Evolutionary conservation across 2,888 invertebrate genomes (phyloP), one percentile per base, ranked within the genome.

Genomic region (Synanthedon tipuliformis): DNA sequence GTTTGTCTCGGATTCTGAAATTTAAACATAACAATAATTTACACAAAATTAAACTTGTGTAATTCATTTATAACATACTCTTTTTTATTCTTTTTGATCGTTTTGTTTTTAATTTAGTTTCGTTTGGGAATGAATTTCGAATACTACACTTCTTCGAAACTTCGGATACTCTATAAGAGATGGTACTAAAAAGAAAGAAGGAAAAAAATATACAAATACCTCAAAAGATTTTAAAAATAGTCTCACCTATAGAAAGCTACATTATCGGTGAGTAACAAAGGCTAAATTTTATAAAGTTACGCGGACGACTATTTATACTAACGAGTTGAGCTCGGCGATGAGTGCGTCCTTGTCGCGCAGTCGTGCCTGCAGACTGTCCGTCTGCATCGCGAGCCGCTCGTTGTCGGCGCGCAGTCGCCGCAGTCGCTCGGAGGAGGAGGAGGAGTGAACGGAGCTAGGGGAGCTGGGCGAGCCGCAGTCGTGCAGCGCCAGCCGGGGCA

Each of bases 281-380:
- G 23, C 5, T 23, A 45, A 7, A 13, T 13, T 45, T 45, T 1
- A 13, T 45, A 13, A n/a, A n/a, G 23, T 23, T 23, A 4, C 23
- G 23, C 5, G 23, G 1, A 23, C 23, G 23, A 23, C 5, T 23
- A 23, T 23, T 5, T 5, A 7, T 10, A 49, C 41, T 57, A 3
- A 84, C 86, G 82, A 78, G 61, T 81, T 83, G 1, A 89, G 73
- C 59, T 88, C 88, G 0, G 75, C 57, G 55, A 88, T 88, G 52
- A 87, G 80, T 0, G 81, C 81, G 54, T 87, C 86, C 60, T 88
- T 87, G 55, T 88, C 87, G 3, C 64, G 61, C 5, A 89, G 71
- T 13, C 82, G 59, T 13, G 74, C 65, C 59, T 88, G 79, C 12
- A 88, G 69, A 59, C 76, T 73, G 56, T 66, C 63, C 50, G 83